Evolutionary conservation across 1,140 invertebrate genomes (phyloP).

Genomic region (Trigoniulus corallinus): DNA sequence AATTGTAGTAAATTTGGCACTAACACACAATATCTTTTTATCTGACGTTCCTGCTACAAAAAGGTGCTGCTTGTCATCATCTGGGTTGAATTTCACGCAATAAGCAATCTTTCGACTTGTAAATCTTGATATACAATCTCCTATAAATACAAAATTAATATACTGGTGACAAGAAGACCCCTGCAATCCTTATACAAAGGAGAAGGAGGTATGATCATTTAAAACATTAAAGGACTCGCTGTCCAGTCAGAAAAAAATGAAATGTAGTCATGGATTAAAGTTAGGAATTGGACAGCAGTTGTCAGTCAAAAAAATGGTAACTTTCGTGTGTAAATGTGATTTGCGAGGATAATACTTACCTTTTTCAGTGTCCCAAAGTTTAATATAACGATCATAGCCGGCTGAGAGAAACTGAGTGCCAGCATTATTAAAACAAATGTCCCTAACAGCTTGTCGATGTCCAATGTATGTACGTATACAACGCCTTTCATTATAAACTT

Average conservation of each 20-base stretch:
- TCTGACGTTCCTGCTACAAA: slow-evolving; percentile 97
- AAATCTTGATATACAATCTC: slow-evolving; percentile 76
- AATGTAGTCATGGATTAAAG: too few species aligned
- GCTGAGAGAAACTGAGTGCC: slow-evolving; percentile 88
- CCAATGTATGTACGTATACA: slow-evolving; percentile 93
- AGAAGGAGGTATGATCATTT: too few species aligned
- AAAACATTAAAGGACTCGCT: too few species aligned
- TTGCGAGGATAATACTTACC: slow-evolving; percentile 21
- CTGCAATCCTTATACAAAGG: slow-evolving; percentile 36
- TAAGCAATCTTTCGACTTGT: slow-evolving; percentile 90
- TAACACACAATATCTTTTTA: slow-evolving; percentile 97
- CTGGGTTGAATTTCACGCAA: slow-evolving; percentile 96
- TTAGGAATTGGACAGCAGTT: too few species aligned
- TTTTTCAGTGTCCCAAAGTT: slow-evolving; percentile 98
- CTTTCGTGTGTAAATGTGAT: too few species aligned
- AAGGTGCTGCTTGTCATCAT: slow-evolving; percentile 89
- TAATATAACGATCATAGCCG: slow-evolving; percentile 81
- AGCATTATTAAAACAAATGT: slow-evolving; percentile 88
- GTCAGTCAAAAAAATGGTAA: background rate
- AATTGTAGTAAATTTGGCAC: slow-evolving; percentile 24
- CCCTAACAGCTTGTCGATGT: slow-evolving; percentile 90
- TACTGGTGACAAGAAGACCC: slow-evolving; percentile 33
- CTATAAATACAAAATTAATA: slow-evolving; percentile 30
- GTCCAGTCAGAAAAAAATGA: too few species aligned
- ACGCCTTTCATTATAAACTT: slow-evolving; percentile 88